Percentiles rank a stretch among this genome's conserved stretches.
phyloP scores from a whole-genome alignment of 2,113 vertebrate genomes.

The Lepidothrix coronata region DNA sequence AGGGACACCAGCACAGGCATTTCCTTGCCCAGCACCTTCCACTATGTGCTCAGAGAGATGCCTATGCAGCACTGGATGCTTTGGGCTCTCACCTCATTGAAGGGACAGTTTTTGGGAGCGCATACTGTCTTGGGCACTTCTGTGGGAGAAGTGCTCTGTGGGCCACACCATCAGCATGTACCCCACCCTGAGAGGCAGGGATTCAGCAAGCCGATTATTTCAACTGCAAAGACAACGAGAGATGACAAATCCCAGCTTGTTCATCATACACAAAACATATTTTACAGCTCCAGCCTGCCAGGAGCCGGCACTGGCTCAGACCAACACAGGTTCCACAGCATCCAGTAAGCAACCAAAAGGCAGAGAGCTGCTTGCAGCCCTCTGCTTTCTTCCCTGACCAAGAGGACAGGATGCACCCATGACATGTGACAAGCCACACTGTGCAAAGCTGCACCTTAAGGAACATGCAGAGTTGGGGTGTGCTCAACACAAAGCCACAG shows the following conservation, averaged over 20 bases:
- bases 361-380: neutral
- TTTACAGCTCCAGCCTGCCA: neutral
- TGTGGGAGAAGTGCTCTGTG: neutral
- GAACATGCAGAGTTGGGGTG: neutral
- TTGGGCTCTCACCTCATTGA: neutral
- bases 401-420: accelerated
- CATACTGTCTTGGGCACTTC: neutral
- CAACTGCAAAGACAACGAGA: neutral
- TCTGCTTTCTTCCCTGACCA: neutral
- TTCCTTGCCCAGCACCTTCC: neutral
- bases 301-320: neutral
- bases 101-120: neutral
- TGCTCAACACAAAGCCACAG: neutral
- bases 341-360: neutral
- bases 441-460: neutral
- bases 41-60: neutral
- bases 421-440: accelerated
- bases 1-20: neutral
- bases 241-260: neutral
- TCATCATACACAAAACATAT: accelerated
- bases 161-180: accelerated
- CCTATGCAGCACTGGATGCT: accelerated
- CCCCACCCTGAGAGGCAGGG: neutral
- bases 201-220: neutral
- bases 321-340: neutral